Conservation (phyloP, 92 coral and sea anemone genomes). For the Diadumene lineata region DNA sequence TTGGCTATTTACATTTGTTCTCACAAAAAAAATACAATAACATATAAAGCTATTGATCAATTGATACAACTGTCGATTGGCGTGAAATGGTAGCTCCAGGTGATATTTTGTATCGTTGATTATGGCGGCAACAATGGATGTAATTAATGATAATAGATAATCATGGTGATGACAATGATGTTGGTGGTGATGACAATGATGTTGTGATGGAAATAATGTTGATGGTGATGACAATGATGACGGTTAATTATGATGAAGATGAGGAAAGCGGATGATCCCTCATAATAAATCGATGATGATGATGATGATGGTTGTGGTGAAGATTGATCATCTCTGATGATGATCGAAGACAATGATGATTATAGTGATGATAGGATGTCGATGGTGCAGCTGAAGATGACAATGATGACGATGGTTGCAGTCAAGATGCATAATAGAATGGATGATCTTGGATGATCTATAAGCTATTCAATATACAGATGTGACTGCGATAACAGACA, state of each 20-base stretch:
- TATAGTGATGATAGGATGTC: no score
- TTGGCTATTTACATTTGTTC: background rate
- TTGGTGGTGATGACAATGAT: background rate
- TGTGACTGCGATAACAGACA: no score
- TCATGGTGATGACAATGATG: background rate
- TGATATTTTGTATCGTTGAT: no score
- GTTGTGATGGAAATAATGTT: background rate
- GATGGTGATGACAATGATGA: background rate
- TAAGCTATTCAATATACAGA: background rate
- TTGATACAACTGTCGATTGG: no score
- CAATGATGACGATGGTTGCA: background rate
- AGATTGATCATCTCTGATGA: no score
- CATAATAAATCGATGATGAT: background rate
- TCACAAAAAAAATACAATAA: no score
- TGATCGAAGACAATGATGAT: no score
- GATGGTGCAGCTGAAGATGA: background rate
- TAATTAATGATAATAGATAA: no score
- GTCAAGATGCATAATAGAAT: background rate
- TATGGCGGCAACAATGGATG: no score
- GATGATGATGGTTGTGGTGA: background rate
- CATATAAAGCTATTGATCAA: no score
- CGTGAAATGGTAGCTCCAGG: no score
- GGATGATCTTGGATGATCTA: background rate
- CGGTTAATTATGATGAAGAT: background rate
- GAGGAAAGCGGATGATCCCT: background rate